Conservation (phyloP, 2,797 vertebrate species). For the Esox lucius region DNA sequence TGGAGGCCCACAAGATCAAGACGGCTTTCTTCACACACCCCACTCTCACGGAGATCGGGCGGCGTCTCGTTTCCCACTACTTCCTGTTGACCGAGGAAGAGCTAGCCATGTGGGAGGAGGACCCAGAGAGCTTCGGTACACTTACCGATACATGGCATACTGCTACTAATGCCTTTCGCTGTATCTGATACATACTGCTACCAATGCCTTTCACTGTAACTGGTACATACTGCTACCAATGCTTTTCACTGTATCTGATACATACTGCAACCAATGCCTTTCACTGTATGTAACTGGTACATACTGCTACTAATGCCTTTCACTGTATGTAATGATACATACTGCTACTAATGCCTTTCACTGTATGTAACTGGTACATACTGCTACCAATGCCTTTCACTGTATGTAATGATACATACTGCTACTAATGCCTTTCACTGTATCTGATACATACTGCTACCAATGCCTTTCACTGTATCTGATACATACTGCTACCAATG, state of each 20-base stretch:
- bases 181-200: background rate
- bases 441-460: background rate
- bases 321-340: background rate
- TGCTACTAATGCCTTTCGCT: too few relatives aligned
- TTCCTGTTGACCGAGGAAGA: conserved; percentile 94
- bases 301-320: background rate
- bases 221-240: background rate
- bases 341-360: too few relatives aligned
- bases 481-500: background rate
- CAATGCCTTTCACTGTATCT: background rate
- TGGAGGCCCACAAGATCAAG: conserved; percentile 97
- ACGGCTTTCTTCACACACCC: conserved; percentile 92
- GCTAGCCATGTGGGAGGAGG: conserved; percentile 96
- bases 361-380: too few relatives aligned
- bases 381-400: too few relatives aligned
- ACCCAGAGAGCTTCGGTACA: conserved; percentile 96
- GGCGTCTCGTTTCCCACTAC: conserved; percentile 92
- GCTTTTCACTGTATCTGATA: too few relatives aligned
- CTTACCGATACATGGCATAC: background rate
- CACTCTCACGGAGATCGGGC: conserved; percentile 92
- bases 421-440: too few relatives aligned
- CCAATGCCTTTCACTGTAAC: background rate
- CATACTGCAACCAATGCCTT: too few relatives aligned
- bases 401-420: too few relatives aligned
- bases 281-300: background rate